Percentiles rank a stretch among this genome's conserved stretches.
These are phyloP conservation scores for Melinaea menophilus DNA, from an alignment of 2,888 invertebrate genomes.

Conservation along the genomic window DNA sequence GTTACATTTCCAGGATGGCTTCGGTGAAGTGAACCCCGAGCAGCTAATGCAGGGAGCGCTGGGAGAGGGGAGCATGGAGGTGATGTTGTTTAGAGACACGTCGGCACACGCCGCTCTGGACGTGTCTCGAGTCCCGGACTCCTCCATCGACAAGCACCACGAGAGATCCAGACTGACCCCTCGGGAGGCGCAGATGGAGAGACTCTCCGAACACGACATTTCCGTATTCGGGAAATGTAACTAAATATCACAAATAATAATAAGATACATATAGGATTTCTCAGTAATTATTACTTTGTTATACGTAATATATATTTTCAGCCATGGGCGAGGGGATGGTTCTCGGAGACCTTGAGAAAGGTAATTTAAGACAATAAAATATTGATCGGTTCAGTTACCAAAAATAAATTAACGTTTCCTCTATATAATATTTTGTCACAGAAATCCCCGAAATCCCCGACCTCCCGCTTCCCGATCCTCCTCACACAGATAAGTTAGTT, in stretches of 20 bases:
- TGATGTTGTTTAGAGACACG: conserved; percentile 49
- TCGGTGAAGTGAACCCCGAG: conserved; percentile 60
- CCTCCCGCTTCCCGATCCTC: conserved; percentile 55
- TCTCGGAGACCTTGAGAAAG: conserved; percentile 51
- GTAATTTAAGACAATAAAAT: conserved; percentile 27
- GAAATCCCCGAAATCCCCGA: conserved; percentile 65
- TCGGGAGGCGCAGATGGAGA: conserved; percentile 51
- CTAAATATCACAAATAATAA: conserved; percentile 11
- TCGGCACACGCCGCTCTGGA: conserved; percentile 43
- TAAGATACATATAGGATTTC: too few species aligned
- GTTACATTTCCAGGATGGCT: conserved; percentile 50
- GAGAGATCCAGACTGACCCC: conserved; percentile 40
- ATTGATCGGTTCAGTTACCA: not conserved
- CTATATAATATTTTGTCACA: conserved; percentile 40
- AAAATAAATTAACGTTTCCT: conserved; percentile 11
- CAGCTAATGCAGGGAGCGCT: conserved; percentile 43
- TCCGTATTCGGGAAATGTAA: conserved; percentile 58
- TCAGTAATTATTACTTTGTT: too few species aligned
- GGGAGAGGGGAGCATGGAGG: conserved; percentile 53
- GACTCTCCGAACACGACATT: conserved; percentile 51
- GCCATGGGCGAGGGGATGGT: conserved; percentile 44
- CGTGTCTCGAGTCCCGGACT: conserved; percentile 29
- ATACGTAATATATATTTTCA: conserved; percentile 32
- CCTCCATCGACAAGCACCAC: conserved; percentile 44
- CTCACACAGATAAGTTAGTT: conserved; percentile 56